Evolutionary conservation across 53 echinoderm and acorn worm species (phyloP).

Genomic region (Pentamera pediparva): DNA sequence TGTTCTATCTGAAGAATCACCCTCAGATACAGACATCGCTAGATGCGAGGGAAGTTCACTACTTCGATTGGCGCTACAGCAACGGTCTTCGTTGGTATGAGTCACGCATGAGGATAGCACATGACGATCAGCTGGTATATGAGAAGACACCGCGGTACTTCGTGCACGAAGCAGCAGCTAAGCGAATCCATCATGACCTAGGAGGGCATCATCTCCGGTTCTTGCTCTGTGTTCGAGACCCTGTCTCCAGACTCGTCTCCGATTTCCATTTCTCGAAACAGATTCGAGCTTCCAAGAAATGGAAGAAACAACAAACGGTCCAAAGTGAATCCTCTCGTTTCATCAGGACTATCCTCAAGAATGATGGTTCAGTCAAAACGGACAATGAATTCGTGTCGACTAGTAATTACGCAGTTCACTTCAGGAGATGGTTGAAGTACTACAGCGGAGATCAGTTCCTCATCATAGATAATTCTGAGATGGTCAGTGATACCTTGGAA

Average conservation of each 20-base stretch:
- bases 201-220: conserved; percentile 54
- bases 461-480: conserved; percentile 52
- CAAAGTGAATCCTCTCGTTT: conserved; percentile 48
- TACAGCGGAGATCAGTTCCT: conserved; percentile 59
- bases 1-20: conserved; percentile 68
- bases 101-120: conserved; percentile 64
- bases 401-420: conserved; percentile 64
- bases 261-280: conserved; percentile 79
- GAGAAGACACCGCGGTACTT: conserved; percentile 93
- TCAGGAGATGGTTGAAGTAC: conserved; percentile 55
- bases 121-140: conserved; percentile 41
- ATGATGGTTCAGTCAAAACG: conserved; percentile 50
- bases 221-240: conserved; percentile 74
- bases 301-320: conserved; percentile 33
- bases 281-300: conserved; percentile 28
- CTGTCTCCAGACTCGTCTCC: conserved; percentile 59
- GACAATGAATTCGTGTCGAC: conserved; percentile 60
- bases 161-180: conserved; percentile 49
- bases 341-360: conserved; percentile 37
- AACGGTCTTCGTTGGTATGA: conserved; percentile 66
- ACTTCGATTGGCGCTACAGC: conserved; percentile 77
- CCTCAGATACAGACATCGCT: conserved; percentile 67
- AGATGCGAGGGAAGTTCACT: conserved; percentile 73
- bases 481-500: conserved; percentile 39
- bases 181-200: conserved; percentile 52